These are phyloP conservation scores for Sicus ferrugineus DNA, from an alignment of 2,888 invertebrate species.

Conservation along the genomic window DNA sequence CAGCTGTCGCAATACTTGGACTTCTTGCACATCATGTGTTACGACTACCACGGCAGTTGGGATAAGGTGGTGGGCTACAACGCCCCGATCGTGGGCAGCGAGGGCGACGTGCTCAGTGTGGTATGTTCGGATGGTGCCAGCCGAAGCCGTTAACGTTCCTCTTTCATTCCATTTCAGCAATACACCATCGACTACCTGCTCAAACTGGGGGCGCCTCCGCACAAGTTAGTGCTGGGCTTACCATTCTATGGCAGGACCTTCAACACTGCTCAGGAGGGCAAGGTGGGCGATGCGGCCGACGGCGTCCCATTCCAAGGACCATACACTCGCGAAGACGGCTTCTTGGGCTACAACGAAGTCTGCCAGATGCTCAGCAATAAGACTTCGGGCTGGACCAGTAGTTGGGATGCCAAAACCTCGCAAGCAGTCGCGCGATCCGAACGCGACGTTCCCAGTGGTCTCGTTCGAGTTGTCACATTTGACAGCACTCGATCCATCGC, in stretches of 20 bases:
- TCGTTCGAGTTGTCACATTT: conserved; percentile 74
- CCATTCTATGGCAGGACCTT: conserved; percentile 87
- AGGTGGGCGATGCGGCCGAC: conserved; percentile 65
- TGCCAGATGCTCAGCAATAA: conserved; percentile 71
- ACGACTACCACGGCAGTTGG: conserved; percentile 90
- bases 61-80: conserved; percentile 79
- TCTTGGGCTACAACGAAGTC: conserved; percentile 89
- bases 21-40: conserved; percentile 85
- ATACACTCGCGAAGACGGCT: conserved; percentile 80
- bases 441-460: conserved; percentile 66
- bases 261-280: conserved; percentile 59
- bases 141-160: background rate
- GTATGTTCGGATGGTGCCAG: conserved; percentile 66
- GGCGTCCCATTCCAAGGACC: conserved; percentile 78
- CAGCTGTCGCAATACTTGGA: conserved; percentile 74
- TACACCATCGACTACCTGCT: conserved; percentile 79
- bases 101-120: conserved; percentile 69
- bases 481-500: conserved; percentile 79
- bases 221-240: conserved; percentile 82
- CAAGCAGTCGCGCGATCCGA: conserved; percentile 62
- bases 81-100: conserved; percentile 72
- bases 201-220: conserved; percentile 75
- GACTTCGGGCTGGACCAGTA: conserved; percentile 71
- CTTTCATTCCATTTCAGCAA: conserved; percentile 69
- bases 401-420: conserved; percentile 73